Evolutionary conservation across 2,888 invertebrate species (phyloP), one percentile per base, ranked within the genome.

Genomic region (Chelonus formosanus): DNA sequence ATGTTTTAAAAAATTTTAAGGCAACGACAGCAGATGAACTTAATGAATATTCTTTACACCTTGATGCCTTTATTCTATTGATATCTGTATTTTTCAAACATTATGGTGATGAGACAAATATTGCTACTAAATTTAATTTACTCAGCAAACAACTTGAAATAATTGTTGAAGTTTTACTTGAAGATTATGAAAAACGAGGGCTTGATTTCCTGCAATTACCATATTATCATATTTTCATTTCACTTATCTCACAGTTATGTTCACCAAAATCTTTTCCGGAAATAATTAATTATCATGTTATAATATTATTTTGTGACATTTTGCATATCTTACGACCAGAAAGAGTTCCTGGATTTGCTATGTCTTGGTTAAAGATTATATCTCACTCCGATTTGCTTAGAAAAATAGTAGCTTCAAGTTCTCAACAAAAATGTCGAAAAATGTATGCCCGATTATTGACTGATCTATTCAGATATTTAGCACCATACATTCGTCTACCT

Each of bases 311-410:
- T 85, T 97, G 97, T 82, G 96, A 98, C 85, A 95, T 96, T 0
- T 89, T 98, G 73, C 97, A 97, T 80, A 93, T 97, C 74, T 87
- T 99, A 72, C 89, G 96, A 64, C 99, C 99, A 6, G 90, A 91
- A 54, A 92, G 95, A 75, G 97, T 95, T 0, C 96, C 99, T 0
- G 97, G 96, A 0, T 99, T 99, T 85, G 94, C 97, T 65, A 99
- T 96, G 84, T 96, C 98, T 3, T 99, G 99, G 99, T 86, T 99
- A 65, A 99, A 99, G 85, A 87, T 99, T 55, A 94, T 99, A 48
- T 97, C 98, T 0, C 98, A 99, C 85, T 89, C 98, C 62, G 93
- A 96, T 0, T 98, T 98, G 85, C 92, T 99, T 79, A 97, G 96
- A 61, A 88, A 96, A 63, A 94, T 98, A 86, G 87, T 98, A 36